A percentile compares a stretch with the other conserved stretches of the same genome.
Conservation (phyloP, 2,113 vertebrate species). For the Apus apus region DNA sequence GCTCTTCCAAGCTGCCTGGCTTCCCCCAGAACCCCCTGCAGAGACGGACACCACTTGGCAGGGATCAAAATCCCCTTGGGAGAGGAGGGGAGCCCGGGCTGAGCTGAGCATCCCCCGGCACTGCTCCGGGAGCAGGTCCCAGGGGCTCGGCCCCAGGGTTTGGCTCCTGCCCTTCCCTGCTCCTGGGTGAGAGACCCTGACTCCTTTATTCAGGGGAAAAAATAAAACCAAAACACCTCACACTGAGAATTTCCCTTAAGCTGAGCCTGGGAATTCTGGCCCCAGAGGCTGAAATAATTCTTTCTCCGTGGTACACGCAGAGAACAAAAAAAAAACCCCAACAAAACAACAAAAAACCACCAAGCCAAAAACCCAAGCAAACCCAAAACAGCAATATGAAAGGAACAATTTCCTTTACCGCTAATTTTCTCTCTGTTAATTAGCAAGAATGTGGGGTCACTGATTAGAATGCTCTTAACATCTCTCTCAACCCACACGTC, state of each 20-base stretch:
- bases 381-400: background rate
- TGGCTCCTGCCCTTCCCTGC: background rate
- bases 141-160: background rate
- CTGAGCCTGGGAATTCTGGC: background rate
- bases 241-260: background rate
- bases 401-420: background rate
- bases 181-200: background rate
- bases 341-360: background rate
- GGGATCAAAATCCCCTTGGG: fast-evolving
- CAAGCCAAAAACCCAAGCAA: background rate
- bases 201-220: background rate
- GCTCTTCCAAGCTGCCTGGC: background rate
- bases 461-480: background rate
- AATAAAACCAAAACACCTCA: background rate
- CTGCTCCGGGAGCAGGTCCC: fast-evolving
- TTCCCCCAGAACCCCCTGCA: background rate
- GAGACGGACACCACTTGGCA: fast-evolving
- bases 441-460: background rate
- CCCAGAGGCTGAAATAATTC: slow-evolving; percentile 4
- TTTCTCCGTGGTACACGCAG: fast-evolving
- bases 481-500: background rate
- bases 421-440: slow-evolving; percentile 43
- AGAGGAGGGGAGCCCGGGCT: background rate
- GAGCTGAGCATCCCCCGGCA: background rate
- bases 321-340: background rate